phyloP scores from a whole-genome alignment of 1,140 invertebrate species.

The Ceratoteleas bidentatus region DNA sequence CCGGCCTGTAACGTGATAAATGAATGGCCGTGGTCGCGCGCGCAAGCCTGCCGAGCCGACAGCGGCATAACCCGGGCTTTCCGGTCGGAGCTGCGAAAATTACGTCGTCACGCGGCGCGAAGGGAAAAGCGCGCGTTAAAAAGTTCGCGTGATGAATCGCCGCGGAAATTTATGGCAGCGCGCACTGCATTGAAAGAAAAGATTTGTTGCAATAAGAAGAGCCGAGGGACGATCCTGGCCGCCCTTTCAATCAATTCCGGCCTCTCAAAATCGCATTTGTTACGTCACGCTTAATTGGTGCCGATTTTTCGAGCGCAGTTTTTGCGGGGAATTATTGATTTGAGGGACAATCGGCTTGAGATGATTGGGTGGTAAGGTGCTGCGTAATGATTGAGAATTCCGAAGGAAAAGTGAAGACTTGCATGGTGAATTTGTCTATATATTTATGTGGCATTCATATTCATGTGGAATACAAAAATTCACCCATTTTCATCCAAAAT shows the following conservation, averaged over 20 bases:
- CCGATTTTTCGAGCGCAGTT: conserved; percentile 21
- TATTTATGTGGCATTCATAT: too few species aligned
- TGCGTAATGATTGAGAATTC: too few species aligned
- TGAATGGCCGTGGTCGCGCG: conserved; percentile 44
- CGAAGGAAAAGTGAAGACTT: too few species aligned
- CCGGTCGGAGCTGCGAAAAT: conserved; percentile 47
- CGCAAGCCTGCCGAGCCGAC: conserved; percentile 15
- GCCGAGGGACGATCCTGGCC: conserved; percentile 27
- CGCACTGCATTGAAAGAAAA: conserved; percentile 45
- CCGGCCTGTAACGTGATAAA: conserved; percentile 55
- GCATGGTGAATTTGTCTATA: too few species aligned
- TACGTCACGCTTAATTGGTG: conserved; percentile 44
- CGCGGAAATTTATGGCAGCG: conserved; percentile 48
- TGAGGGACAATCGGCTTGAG: neutral
- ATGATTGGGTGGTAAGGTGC: too few species aligned
- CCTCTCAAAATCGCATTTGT: conserved; percentile 52
- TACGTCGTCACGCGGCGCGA: conserved; percentile 35
- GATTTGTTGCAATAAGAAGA: conserved; percentile 58
- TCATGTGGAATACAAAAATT: too few species aligned
- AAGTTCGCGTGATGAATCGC: conserved; percentile 63
- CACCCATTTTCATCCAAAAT: too few species aligned
- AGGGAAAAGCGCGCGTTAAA: conserved; percentile 43
- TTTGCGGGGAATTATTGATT: neutral
- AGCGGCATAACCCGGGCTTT: conserved; percentile 42
- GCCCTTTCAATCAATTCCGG: conserved; percentile 59